phyloP scores from a whole-genome alignment of 2,888 invertebrate genomes.

The Polydrusus cervinus region DNA sequence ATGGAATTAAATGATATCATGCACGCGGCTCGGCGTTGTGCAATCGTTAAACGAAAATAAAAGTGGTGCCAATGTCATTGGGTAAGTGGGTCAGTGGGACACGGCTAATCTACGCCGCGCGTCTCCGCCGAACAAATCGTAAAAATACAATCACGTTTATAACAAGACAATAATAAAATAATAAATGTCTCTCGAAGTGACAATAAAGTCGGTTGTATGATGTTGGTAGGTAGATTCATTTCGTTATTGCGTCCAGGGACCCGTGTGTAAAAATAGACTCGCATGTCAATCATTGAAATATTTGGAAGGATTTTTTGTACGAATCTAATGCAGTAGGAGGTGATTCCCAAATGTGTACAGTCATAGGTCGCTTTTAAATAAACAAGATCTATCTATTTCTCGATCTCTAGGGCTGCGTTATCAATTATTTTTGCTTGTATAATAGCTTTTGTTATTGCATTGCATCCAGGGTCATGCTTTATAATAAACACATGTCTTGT shows the following conservation, averaged over 20 bases:
- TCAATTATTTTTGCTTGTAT: too few relatives aligned
- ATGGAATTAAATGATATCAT: slow-evolving; percentile 53
- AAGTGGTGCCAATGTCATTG: slow-evolving; percentile 64
- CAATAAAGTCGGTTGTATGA: slow-evolving; percentile 8
- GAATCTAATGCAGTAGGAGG: too few relatives aligned
- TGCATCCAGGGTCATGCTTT: too few relatives aligned
- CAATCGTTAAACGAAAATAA: slow-evolving; percentile 52
- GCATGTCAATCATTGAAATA: not conserved
- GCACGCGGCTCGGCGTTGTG: slow-evolving; percentile 39
- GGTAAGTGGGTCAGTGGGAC: slow-evolving; percentile 81
- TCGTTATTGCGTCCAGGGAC: not conserved
- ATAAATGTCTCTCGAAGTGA: slow-evolving; percentile 1
- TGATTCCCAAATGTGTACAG: too few relatives aligned
- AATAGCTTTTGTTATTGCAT: too few relatives aligned
- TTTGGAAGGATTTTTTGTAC: not conserved
- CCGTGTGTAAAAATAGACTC: not conserved
- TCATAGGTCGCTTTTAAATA: too few relatives aligned
- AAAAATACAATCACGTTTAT: slow-evolving; percentile 37
- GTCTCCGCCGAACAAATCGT: slow-evolving; percentile 27
- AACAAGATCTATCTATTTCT: too few relatives aligned
- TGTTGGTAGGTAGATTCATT: not conserved
- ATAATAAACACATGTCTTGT: too few relatives aligned
- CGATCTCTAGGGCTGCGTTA: too few relatives aligned
- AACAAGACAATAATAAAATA: slow-evolving; percentile 18
- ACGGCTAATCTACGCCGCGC: slow-evolving; percentile 49